Conservation (phyloP, 2,888 invertebrate genomes). For the Kuschelorhynchus macadamiae region DNA sequence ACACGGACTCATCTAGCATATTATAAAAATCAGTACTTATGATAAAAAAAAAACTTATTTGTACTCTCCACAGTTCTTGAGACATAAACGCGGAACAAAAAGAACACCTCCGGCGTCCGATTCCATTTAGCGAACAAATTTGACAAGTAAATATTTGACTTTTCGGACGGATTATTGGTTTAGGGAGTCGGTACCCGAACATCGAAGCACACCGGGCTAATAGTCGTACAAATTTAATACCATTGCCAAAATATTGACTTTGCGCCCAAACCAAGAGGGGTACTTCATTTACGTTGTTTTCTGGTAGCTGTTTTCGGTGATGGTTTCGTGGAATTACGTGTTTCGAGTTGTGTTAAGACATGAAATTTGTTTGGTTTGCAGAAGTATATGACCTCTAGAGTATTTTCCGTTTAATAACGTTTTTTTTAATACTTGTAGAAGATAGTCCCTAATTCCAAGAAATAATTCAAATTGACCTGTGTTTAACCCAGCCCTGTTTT, state of each 20-base stretch:
- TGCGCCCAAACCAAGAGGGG: slow-evolving; percentile 26
- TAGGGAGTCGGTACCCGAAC: slow-evolving; percentile 51
- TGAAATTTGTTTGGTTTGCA: slow-evolving; percentile 23
- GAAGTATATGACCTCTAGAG: slow-evolving; percentile 6
- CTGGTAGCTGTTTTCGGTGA: slow-evolving; percentile 34
- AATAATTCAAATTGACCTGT: too few species aligned
- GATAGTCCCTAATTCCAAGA: too few species aligned
- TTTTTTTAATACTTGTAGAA: too few species aligned
- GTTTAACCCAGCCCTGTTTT: too few species aligned
- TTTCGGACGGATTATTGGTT: slow-evolving; percentile 64
- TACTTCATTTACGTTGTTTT: slow-evolving; percentile 27
- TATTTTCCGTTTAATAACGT: too few species aligned
- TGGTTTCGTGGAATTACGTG: slow-evolving; percentile 41
- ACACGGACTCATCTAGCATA: too few species aligned
- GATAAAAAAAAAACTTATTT: too few species aligned
- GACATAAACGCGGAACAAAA: slow-evolving; percentile 52
- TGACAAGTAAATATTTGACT: slow-evolving; percentile 60
- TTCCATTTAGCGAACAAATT: slow-evolving; percentile 67
- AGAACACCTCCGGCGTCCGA: slow-evolving; percentile 62
- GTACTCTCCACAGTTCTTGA: too few species aligned
- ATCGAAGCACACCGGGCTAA: slow-evolving; percentile 41
- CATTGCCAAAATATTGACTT: slow-evolving; percentile 49
- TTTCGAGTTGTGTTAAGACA: slow-evolving; percentile 40
- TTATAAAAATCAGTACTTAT: too few species aligned
- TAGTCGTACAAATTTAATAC: slow-evolving; percentile 49